Evolutionary conservation across 2,797 vertebrate species (phyloP).

Genomic region (Okamejei kenojei): DNA sequence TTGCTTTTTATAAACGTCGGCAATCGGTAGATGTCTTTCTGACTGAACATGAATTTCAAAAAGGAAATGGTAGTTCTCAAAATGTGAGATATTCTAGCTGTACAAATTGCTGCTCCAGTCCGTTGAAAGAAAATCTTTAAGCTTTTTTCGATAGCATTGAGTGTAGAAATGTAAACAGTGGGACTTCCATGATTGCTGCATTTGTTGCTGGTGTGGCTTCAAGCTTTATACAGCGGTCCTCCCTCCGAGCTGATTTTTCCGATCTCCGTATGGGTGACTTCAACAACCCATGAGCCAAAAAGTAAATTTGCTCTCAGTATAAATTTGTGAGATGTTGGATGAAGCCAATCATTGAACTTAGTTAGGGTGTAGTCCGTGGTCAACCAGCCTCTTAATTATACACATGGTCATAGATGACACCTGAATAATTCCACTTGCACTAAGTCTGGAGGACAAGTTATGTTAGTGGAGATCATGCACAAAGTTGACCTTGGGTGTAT

Average conservation of each 20-base stretch:
- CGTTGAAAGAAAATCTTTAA: background rate
- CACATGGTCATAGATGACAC: no score
- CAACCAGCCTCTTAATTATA: background rate
- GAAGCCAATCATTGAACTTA: no score
- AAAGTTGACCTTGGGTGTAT: background rate
- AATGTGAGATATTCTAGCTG: background rate
- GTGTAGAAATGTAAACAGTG: background rate
- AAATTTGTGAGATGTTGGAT: background rate
- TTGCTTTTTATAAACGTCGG: background rate
- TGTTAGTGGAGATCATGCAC: background rate
- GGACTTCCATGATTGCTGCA: background rate
- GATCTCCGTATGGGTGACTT: background rate
- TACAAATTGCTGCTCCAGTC: background rate
- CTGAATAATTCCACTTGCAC: background rate
- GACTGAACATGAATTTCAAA: constrained; percentile 6
- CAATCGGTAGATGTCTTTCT: background rate
- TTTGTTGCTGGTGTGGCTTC: background rate
- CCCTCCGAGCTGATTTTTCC: background rate
- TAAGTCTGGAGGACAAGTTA: background rate
- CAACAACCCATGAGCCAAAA: background rate
- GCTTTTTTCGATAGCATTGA: background rate
- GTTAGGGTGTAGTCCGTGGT: background rate
- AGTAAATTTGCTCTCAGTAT: background rate
- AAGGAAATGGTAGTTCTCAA: background rate
- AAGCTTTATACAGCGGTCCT: background rate